Percentiles rank a stretch among this genome's conserved stretches.
Evolutionary conservation across 2,888 invertebrate genomes (phyloP).

Genomic region (Andrena haemorrhoa): DNA sequence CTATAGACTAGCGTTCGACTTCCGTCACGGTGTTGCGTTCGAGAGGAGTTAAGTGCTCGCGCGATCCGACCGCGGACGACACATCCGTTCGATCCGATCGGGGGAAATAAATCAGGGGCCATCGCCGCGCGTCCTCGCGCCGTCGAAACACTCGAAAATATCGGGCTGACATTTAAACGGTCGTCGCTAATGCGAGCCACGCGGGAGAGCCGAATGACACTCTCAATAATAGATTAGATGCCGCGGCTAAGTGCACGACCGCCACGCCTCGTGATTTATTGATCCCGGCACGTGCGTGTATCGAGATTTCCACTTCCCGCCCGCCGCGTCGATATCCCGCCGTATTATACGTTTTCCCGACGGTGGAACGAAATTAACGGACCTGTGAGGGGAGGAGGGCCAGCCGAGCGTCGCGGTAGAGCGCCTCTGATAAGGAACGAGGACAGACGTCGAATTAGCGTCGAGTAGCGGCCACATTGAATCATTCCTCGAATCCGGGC

Average conservation of each 20-base stretch:
- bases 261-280: slow-evolving; percentile 78
- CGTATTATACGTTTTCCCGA: slow-evolving; percentile 36
- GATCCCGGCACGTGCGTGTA: slow-evolving; percentile 78
- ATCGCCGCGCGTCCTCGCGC: slow-evolving; percentile 48
- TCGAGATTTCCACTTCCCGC: slow-evolving; percentile 78
- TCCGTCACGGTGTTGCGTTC: not conserved
- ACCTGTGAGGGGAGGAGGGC: not conserved
- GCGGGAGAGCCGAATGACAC: slow-evolving; percentile 76
- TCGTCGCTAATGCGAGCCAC: slow-evolving; percentile 74
- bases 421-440: slow-evolving; percentile 39
- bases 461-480: slow-evolving; percentile 14
- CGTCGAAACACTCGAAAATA: slow-evolving; percentile 67
- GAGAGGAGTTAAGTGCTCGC: slow-evolving; percentile 42
- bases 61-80: not conserved
- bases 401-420: slow-evolving; percentile 33
- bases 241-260: slow-evolving; percentile 80
- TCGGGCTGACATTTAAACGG: slow-evolving; percentile 74
- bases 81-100: slow-evolving; percentile 71
- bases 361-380: slow-evolving; percentile 56
- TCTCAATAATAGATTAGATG: slow-evolving; percentile 83
- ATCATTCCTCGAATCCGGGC: slow-evolving; percentile 21
- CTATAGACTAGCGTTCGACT: not conserved
- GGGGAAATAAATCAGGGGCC: slow-evolving; percentile 69
- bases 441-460: slow-evolving; percentile 58
- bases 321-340: slow-evolving; percentile 48